A percentile compares a stretch with the other conserved stretches of the same genome.
Evolutionary conservation across 2,888 invertebrate genomes (phyloP).

Genomic region (Drosophila siamana): DNA sequence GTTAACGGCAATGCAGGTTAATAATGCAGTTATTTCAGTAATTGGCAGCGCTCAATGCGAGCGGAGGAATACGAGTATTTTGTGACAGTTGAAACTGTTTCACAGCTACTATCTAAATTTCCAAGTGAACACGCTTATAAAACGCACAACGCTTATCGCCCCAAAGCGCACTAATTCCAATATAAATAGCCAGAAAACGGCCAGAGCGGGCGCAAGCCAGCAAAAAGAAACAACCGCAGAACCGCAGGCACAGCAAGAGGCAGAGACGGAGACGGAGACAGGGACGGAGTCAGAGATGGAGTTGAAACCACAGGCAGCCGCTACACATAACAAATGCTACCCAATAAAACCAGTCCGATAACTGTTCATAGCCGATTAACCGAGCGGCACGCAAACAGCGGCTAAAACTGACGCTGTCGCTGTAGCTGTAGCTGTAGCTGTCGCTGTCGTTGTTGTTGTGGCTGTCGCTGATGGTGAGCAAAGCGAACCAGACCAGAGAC

Average conservation of each 20-base stretch:
- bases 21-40: conserved; percentile 23
- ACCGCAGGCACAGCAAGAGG: conserved; percentile 19
- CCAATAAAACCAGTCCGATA: conserved; percentile 80
- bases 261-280: neutral
- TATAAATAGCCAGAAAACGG: conserved; percentile 66
- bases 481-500: conserved; percentile 52
- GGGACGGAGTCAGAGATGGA: conserved; percentile 5
- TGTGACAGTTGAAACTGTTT: conserved; percentile 47
- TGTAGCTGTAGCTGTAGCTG: no score
- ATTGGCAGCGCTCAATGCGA: conserved; percentile 29
- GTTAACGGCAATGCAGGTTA: neutral
- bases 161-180: conserved; percentile 77
- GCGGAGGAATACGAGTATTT: conserved; percentile 30
- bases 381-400: conserved; percentile 74
- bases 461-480: conserved; percentile 31
- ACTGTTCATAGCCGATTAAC: conserved; percentile 80
- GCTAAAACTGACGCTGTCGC: conserved; percentile 12
- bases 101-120: conserved; percentile 72
- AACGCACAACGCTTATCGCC: conserved; percentile 72
- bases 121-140: conserved; percentile 74
- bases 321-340: conserved; percentile 71
- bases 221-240: conserved; percentile 17
- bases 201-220: conserved; percentile 33
- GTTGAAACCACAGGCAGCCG: conserved; percentile 30
- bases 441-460: no score